phyloP scores from a whole-genome alignment of 2,797 vertebrate species.

The Petrocephalus schoutedeni region DNA sequence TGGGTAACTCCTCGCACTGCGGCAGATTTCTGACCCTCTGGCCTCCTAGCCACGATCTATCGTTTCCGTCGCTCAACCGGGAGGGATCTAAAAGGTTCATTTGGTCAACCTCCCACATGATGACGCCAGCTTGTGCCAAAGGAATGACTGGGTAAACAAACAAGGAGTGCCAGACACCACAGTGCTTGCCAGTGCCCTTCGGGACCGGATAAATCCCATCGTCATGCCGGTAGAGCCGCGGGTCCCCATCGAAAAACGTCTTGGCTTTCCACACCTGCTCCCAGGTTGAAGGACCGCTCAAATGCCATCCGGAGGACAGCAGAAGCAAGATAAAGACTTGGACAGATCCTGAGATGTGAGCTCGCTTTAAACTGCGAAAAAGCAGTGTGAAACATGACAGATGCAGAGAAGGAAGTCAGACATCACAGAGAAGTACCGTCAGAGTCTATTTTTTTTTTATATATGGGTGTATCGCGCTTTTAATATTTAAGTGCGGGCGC shows the following conservation, averaged over 20 bases:
- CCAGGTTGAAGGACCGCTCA: neutral
- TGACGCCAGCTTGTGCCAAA: neutral
- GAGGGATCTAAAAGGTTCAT: neutral
- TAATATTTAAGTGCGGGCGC: neutral
- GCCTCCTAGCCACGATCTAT: neutral
- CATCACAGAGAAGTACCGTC: conserved; percentile 19
- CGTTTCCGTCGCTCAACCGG: neutral
- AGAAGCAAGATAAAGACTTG: neutral
- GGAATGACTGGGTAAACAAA: neutral
- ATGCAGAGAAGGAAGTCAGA: neutral
- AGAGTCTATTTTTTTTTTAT: conserved; percentile 25
- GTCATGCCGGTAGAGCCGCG: neutral
- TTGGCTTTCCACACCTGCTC: neutral
- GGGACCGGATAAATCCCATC: neutral
- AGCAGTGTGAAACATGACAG: neutral
- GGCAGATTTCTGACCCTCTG: neutral
- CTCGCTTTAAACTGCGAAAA: neutral
- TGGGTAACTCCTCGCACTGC: neutral
- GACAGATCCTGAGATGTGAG: neutral
- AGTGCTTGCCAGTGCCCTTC: neutral
- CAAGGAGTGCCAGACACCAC: neutral
- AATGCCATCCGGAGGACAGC: neutral
- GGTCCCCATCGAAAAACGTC: neutral
- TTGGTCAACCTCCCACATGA: neutral
- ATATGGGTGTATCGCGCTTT: conserved; percentile 23